A percentile compares a stretch with the other conserved stretches of the same genome.
Evolutionary conservation across 2,888 invertebrate genomes (phyloP).

Genomic region (Cantharis nigra): DNA sequence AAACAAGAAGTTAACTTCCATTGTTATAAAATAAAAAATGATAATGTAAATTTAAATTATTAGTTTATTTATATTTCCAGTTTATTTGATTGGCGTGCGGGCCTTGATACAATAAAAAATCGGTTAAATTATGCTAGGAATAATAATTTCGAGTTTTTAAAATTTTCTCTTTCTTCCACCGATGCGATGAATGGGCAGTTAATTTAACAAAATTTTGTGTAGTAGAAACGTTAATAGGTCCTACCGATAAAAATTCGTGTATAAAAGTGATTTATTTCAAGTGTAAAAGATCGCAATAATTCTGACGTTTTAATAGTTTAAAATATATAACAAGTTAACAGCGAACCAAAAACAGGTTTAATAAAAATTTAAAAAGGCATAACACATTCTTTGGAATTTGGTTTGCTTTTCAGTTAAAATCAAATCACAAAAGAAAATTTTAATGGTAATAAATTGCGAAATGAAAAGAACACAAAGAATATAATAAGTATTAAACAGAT

Average conservation of each 20-base stretch:
- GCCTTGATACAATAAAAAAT: background rate
- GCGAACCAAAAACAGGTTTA: background rate
- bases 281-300: background rate
- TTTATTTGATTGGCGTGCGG: background rate
- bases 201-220: background rate
- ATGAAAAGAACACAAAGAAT: background rate
- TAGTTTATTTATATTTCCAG: background rate
- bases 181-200: background rate
- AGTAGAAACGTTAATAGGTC: background rate
- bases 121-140: background rate
- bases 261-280: background rate
- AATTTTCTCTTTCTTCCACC: background rate
- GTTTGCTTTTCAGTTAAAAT: background rate
- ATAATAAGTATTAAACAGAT: background rate
- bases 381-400: background rate
- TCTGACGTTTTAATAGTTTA: background rate
- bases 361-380: background rate
- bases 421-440: background rate
- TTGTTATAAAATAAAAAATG: background rate
- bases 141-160: background rate
- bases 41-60: background rate
- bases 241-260: background rate
- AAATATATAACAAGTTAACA: background rate
- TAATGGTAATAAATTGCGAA: background rate
- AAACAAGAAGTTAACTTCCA: background rate